A percentile compares a stretch with the other conserved stretches of the same genome.
phyloP scores from a whole-genome alignment of 1,140 invertebrate species.

The Drosophila murphyi region DNA sequence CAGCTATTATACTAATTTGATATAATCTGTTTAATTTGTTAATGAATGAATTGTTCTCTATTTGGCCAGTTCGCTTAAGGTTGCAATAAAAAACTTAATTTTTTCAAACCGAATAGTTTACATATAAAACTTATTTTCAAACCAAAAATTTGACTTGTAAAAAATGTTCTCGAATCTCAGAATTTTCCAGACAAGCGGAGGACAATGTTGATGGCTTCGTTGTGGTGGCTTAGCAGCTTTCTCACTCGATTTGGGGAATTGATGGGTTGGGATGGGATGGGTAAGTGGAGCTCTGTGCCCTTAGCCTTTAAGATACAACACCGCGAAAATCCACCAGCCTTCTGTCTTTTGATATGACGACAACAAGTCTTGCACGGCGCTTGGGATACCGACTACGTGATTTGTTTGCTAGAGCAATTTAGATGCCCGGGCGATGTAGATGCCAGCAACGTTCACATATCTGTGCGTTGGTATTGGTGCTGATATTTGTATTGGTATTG shows the following conservation, averaged over 20 bases:
- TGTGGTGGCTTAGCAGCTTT: constrained; percentile 60
- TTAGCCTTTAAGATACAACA: constrained; percentile 65
- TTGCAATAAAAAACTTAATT: too few relatives aligned
- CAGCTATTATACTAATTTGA: too few relatives aligned
- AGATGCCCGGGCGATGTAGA: constrained; percentile 60
- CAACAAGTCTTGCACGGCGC: constrained; percentile 51
- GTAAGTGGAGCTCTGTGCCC: constrained; percentile 39
- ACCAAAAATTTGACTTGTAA: not conserved
- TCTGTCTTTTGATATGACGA: constrained; percentile 70
- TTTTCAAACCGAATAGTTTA: too few relatives aligned
- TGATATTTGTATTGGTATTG: not conserved
- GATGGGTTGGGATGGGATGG: not conserved
- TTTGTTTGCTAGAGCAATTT: constrained; percentile 76
- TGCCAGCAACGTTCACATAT: constrained; percentile 42
- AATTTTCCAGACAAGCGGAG: constrained; percentile 15
- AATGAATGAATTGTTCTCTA: too few relatives aligned
- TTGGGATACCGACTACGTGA: constrained; percentile 60
- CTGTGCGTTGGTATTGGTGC: constrained; percentile 26
- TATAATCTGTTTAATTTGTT: too few relatives aligned
- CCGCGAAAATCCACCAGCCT: constrained; percentile 71
- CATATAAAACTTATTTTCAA: not conserved
- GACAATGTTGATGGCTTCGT: constrained; percentile 49
- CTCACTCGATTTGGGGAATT: constrained; percentile 3
- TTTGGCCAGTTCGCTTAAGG: too few relatives aligned
- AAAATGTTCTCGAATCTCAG: constrained; percentile 11